These are phyloP conservation scores for Daboia siamensis DNA, from an alignment of 2,113 vertebrate genomes.

Conservation along the genomic window DNA sequence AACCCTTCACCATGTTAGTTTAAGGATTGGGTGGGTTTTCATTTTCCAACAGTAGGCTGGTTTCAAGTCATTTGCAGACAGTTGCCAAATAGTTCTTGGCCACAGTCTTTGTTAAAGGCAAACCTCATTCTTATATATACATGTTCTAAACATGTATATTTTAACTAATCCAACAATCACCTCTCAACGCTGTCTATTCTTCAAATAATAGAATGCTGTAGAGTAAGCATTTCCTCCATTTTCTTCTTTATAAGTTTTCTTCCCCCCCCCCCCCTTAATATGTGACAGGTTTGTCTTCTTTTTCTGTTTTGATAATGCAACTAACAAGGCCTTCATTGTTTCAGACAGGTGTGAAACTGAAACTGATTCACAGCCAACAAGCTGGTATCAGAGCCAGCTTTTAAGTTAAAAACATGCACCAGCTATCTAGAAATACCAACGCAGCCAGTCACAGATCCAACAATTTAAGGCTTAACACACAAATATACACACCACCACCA, in stretches of 20 bases:
- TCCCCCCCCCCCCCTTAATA: not conserved
- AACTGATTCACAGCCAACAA: conserved; percentile 65
- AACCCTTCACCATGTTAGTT: not conserved
- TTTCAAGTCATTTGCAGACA: not conserved
- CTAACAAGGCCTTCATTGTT: conserved; percentile 82
- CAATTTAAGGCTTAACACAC: conserved; percentile 75
- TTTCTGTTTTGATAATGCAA: conserved; percentile 52
- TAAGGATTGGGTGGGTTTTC: not conserved
- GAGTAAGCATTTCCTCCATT: conserved; percentile 34
- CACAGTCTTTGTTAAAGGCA: not conserved
- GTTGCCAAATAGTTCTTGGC: not conserved
- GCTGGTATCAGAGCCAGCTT: conserved; percentile 70
- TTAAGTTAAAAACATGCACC: conserved; percentile 69
- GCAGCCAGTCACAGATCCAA: conserved; percentile 74
- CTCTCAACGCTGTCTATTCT: not conserved
- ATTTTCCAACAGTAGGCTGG: not conserved
- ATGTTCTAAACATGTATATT: not conserved
- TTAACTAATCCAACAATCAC: not conserved
- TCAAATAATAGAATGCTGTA: not conserved
- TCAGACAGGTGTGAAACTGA: conserved; percentile 82
- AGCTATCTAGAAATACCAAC: conserved; percentile 66
- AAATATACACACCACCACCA: conserved; percentile 54
- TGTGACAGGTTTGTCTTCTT: conserved; percentile 33
- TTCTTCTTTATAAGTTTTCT: conserved; percentile 27
- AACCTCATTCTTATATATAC: not conserved